phyloP scores from a whole-genome alignment of 92 coral and sea anemone genomes.

The Plumapathes pennacea region DNA sequence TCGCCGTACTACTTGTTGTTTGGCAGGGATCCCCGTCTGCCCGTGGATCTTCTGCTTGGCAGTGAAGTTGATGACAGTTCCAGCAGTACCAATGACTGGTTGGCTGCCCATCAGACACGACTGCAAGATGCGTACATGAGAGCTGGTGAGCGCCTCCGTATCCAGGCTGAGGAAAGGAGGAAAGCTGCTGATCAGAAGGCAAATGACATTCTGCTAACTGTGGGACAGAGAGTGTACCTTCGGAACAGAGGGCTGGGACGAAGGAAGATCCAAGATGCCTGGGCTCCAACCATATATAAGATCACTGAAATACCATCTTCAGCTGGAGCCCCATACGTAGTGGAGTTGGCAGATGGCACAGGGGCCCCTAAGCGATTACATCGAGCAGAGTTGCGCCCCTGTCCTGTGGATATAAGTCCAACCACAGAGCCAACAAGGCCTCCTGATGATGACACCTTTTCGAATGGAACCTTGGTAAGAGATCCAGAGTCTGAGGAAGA shows the following conservation, averaged over 20 bases:
- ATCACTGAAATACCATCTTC: neutral
- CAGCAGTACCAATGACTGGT: conserved; percentile 17
- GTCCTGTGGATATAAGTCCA: too few species aligned
- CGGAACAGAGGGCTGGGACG: conserved; percentile 16
- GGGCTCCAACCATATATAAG: conserved; percentile 3
- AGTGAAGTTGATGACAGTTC: neutral
- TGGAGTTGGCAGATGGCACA: neutral
- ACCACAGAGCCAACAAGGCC: too few species aligned
- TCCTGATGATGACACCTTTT: too few species aligned
- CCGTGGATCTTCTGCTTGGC: conserved; percentile 33
- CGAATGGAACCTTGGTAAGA: too few species aligned
- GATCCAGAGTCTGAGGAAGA: too few species aligned
- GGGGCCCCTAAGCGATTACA: neutral
- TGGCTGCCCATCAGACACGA: conserved; percentile 36
- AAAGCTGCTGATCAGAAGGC: conserved; percentile 21
- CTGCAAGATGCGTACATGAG: conserved; percentile 30
- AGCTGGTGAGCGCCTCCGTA: conserved; percentile 16
- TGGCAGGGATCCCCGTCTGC: conserved; percentile 42
- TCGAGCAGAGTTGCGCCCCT: too few species aligned
- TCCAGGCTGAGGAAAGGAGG: conserved; percentile 16
- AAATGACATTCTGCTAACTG: conserved; percentile 1
- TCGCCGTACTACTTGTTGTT: conserved; percentile 61
- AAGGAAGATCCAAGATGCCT: conserved; percentile 31
- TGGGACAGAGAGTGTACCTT: conserved; percentile 28
- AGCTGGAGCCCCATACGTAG: neutral